Base-by-base conservation (phyloP, 2,888 invertebrate species). In the Chouioia cunea region DNA sequence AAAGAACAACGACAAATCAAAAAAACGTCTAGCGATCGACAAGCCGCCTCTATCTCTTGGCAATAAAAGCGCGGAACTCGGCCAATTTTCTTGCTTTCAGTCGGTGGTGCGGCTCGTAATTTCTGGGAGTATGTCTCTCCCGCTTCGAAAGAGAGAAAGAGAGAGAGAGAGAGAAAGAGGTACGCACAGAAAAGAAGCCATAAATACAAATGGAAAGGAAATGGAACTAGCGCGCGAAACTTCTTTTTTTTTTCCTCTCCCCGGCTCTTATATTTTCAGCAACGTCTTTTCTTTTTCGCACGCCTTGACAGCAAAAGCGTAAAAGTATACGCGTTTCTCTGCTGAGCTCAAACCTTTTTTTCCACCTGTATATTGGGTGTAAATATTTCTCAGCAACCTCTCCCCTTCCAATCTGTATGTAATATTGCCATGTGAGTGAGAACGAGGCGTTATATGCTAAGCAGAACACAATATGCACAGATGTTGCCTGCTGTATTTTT, bases 181-280 rank as follows among this genome's bases (percentile, higher is more conserved):
- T 12, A 12, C 36, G 2, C 36, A 12, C 36, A 12, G 6, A 36
- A 63, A 59, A 48, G 59, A 44, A 58, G 75, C 74, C 78, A 78
- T 80, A 79, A 81, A 81, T 81, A 81, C 78, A 78, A 80, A 80
- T 79, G 78, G 52, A 80, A 78, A 76, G 78, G 77, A 80, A 81
- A 80, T 78, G 76, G 76, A 73, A 76, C 70, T 60, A 70, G 66
- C 65, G 69, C 70, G 72, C 53, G 36, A 54, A 77, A 74, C 70
- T 77, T 79, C 76, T 75, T 76, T 73, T 60, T 66, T 68, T 69
- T 64, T 73, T 65, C 71, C 65, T 73, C 36, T 18, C 48, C 36
- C 12, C 47, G 43, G 36, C 62, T 20, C 62, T 52, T 52, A 43
- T 18, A 27, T 62, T 52, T 52, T 44, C 22, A 36, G 14, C 52